These are phyloP conservation scores for Harpalus rubripes DNA, from an alignment of 2,888 invertebrate species.

Conservation along the genomic window DNA sequence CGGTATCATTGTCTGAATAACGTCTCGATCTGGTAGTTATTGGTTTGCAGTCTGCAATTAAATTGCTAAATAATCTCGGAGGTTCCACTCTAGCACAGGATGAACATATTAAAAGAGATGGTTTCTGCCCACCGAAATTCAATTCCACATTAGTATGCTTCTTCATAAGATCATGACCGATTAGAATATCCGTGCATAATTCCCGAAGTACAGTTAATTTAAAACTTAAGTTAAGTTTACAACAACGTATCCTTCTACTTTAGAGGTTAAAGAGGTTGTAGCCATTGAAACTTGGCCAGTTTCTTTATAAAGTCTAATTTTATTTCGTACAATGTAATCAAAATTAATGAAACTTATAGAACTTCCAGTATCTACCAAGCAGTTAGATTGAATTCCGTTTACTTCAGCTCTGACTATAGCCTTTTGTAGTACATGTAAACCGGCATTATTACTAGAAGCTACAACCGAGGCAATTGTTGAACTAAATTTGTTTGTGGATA, in stretches of 20 bases:
- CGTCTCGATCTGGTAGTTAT: not conserved
- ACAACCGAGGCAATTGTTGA: not conserved
- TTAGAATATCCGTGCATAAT: not conserved
- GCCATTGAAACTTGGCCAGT: not conserved
- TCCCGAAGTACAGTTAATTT: not conserved
- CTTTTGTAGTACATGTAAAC: conserved; percentile 16
- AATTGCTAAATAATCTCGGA: not conserved
- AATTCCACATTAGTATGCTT: not conserved
- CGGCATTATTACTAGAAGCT: not conserved
- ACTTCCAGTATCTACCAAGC: conserved; percentile 1
- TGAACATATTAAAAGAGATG: not conserved
- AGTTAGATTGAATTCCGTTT: conserved; percentile 5
- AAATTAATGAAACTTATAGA: not conserved
- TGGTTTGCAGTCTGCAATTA: not conserved
- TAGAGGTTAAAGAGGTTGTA: not conserved
- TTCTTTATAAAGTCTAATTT: not conserved
- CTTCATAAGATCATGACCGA: not conserved
- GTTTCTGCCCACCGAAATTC: not conserved
- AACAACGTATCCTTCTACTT: not conserved
- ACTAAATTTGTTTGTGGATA: too few relatives aligned
- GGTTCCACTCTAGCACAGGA: not conserved
- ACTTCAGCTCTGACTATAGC: conserved; percentile 11
- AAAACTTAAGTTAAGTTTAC: not conserved
- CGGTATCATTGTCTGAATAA: not conserved
- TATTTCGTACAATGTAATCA: not conserved